Percentiles rank a stretch among this genome's conserved stretches.
Evolutionary conservation across 2,888 invertebrate genomes (phyloP).

Genomic region (Epinotia demarniana): DNA sequence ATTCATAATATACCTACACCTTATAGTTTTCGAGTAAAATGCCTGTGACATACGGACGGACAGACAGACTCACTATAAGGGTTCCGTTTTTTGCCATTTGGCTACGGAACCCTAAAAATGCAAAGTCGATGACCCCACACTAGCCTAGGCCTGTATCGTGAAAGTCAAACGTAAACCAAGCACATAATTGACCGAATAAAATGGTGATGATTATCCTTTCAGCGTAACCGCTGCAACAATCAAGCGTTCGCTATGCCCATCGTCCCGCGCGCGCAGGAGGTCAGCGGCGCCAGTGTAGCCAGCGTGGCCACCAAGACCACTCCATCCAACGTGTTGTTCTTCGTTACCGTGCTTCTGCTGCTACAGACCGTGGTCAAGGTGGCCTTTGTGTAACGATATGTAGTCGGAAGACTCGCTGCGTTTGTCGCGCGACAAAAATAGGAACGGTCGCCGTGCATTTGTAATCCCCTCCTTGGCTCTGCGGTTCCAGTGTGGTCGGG

Average conservation of each 20-base stretch:
- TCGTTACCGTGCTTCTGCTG: slow-evolving; percentile 71
- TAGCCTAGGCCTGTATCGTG: no score
- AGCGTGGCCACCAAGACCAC: slow-evolving; percentile 51
- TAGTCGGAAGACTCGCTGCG: background rate
- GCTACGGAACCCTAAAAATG: no score
- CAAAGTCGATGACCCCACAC: no score
- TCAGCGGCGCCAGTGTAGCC: slow-evolving; percentile 56
- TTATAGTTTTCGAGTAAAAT: no score
- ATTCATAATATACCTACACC: no score
- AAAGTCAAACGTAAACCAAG: no score
- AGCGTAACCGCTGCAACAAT: slow-evolving; percentile 76
- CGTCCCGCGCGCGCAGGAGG: slow-evolving; percentile 48
- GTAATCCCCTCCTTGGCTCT: background rate
- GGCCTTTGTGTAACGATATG: slow-evolving; percentile 59
- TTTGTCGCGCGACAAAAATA: background rate
- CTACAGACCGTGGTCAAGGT: slow-evolving; percentile 78
- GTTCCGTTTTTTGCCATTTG: no score
- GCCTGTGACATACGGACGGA: no score
- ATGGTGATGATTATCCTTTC: slow-evolving; percentile 47
- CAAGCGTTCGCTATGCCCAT: slow-evolving; percentile 71
- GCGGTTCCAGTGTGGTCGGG: background rate
- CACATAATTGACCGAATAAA: no score
- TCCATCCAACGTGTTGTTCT: slow-evolving; percentile 64
- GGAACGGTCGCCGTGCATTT: background rate
- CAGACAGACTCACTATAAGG: no score